These are phyloP conservation scores for Varroa destructor DNA, from an alignment of 1,140 invertebrate species.

Conservation along the genomic window DNA sequence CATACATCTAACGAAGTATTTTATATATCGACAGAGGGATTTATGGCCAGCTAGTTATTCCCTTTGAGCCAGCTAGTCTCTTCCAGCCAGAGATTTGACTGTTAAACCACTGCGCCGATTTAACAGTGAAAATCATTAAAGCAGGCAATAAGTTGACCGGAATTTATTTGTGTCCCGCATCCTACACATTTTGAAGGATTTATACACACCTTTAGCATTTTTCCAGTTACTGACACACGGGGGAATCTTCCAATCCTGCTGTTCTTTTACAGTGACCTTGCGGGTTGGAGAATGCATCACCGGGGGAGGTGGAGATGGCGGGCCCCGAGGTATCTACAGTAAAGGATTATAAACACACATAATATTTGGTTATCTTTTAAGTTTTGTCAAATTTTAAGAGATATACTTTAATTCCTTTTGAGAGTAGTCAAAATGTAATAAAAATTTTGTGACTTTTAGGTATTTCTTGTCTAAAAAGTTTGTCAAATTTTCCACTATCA, in stretches of 20 bases:
- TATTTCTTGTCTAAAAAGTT: neutral
- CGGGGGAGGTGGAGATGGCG: constrained; percentile 90
- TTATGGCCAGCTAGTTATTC: too few relatives aligned
- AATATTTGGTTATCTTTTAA: constrained; percentile 44
- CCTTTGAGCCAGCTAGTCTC: too few relatives aligned
- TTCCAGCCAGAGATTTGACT: too few relatives aligned
- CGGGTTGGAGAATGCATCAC: constrained; percentile 94
- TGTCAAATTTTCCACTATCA: too few relatives aligned
- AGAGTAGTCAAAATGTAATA: neutral
- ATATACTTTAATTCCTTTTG: constrained; percentile 28
- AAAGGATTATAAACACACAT: too few relatives aligned
- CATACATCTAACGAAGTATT: too few relatives aligned
- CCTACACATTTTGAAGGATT: too few relatives aligned
- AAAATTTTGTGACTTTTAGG: neutral
- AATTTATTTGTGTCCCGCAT: too few relatives aligned
- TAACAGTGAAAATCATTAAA: too few relatives aligned
- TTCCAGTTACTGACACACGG: constrained; percentile 99
- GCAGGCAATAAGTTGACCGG: too few relatives aligned
- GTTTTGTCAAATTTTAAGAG: constrained; percentile 31
- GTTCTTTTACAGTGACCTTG: constrained; percentile 93
- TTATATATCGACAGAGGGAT: too few relatives aligned
- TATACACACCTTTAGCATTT: constrained; percentile 68
- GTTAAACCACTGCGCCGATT: too few relatives aligned
- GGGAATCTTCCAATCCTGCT: constrained; percentile 99
- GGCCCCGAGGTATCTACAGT: constrained; percentile 69